Evolutionary conservation across 2,888 invertebrate species (phyloP).

Genomic region (Lithophane leautieri): DNA sequence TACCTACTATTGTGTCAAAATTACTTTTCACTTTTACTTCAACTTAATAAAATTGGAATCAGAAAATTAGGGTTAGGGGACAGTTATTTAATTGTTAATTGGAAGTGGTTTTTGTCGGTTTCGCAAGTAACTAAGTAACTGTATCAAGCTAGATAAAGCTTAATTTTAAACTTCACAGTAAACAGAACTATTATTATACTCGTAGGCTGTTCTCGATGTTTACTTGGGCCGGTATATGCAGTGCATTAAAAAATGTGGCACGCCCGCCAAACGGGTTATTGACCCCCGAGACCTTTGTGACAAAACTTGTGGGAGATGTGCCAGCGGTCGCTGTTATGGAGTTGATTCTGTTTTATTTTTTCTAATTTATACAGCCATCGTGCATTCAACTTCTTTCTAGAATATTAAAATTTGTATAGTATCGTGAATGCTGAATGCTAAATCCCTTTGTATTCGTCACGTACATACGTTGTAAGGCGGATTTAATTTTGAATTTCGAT

Average conservation of each 20-base stretch:
- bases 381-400: constrained; percentile 72
- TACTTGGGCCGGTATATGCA: constrained; percentile 69
- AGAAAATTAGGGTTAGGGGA: constrained; percentile 7
- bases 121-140: constrained; percentile 9
- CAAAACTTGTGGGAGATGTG: constrained; percentile 88
- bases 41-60: constrained; percentile 18
- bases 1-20: not conserved
- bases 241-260: constrained; percentile 86
- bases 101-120: not conserved
- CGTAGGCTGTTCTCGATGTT: constrained; percentile 64
- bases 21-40: constrained; percentile 19
- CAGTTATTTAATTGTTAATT: not conserved
- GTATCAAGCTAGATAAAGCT: constrained; percentile 12
- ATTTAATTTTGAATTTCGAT: constrained; percentile 55
- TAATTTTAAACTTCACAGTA: constrained; percentile 16
- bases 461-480: constrained; percentile 47
- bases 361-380: constrained; percentile 64
- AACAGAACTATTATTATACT: constrained; percentile 45
- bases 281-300: constrained; percentile 87
- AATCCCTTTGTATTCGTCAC: constrained; percentile 64
- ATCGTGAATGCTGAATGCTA: constrained; percentile 56
- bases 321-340: constrained; percentile 73
- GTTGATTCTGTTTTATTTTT: constrained; percentile 69
- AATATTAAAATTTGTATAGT: constrained; percentile 66
- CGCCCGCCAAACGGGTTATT: constrained; percentile 87